These are phyloP conservation scores for Drosophila infuscata DNA, from an alignment of 2,888 invertebrate genomes.

Conservation along the genomic window DNA sequence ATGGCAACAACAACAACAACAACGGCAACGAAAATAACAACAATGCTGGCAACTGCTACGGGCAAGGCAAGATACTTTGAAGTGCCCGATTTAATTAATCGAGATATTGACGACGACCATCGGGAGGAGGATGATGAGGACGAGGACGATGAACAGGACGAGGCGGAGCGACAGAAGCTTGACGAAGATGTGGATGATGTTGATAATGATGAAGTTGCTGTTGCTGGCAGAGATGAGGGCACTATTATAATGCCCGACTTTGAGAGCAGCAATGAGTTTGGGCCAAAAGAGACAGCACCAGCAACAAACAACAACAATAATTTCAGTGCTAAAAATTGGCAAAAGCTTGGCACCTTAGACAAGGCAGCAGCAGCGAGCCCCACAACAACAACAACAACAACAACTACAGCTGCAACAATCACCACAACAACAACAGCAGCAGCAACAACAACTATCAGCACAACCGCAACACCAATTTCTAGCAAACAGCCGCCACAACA, in stretches of 20 bases:
- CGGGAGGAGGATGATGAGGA: slow-evolving; percentile 42
- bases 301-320: slow-evolving; percentile 41
- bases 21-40: slow-evolving; percentile 29
- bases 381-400: slow-evolving; percentile 30
- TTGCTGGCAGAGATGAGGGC: slow-evolving; percentile 32
- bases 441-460: slow-evolving; percentile 19
- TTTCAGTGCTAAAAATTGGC: slow-evolving; percentile 65
- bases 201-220: slow-evolving; percentile 33
- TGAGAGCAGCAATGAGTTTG: slow-evolving; percentile 56
- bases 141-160: slow-evolving; percentile 13
- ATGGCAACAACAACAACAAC: slow-evolving; percentile 40
- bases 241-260: slow-evolving; percentile 58
- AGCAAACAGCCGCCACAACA: slow-evolving; percentile 38
- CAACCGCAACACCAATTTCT: slow-evolving; percentile 29
- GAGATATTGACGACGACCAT: slow-evolving; percentile 65
- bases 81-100: slow-evolving; percentile 83
- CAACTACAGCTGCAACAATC: slow-evolving; percentile 25
- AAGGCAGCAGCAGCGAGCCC: slow-evolving; percentile 45
- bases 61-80: slow-evolving; percentile 81
- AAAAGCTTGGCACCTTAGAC: slow-evolving; percentile 67
- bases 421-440: slow-evolving; percentile 31
- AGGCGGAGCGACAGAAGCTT: slow-evolving; percentile 23
- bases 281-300: slow-evolving; percentile 39
- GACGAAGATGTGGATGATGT: slow-evolving; percentile 28
- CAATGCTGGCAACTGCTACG: slow-evolving; percentile 26